A percentile compares a stretch with the other conserved stretches of the same genome.
These are phyloP conservation scores for Delichon dasypus DNA, from an alignment of 2,797 vertebrate species.

Conservation along the genomic window DNA sequence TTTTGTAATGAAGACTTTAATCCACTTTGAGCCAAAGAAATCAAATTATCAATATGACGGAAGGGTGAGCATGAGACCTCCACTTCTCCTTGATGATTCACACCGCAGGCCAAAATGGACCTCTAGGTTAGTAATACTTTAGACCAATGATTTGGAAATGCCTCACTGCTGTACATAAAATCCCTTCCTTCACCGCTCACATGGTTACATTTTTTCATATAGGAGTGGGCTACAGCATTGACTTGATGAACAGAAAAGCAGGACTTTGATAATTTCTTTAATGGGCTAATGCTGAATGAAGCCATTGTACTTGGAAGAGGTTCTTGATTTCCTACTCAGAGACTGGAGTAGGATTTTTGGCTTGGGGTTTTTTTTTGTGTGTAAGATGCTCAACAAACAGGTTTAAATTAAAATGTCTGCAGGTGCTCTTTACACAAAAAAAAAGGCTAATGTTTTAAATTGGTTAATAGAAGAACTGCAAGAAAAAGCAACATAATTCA, in stretches of 20 bases:
- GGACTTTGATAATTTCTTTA: slow-evolving; percentile 58
- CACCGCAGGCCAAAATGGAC: slow-evolving; percentile 52
- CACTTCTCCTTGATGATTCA: slow-evolving; percentile 62
- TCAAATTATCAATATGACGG: slow-evolving; percentile 54
- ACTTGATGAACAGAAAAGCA: slow-evolving; percentile 66
- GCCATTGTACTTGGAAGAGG: slow-evolving; percentile 73
- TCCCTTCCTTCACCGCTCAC: slow-evolving; percentile 61
- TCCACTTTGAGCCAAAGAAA: slow-evolving; percentile 62
- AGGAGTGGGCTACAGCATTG: slow-evolving; percentile 52
- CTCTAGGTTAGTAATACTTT: slow-evolving; percentile 43
- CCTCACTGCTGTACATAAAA: slow-evolving; percentile 59
- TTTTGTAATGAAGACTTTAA: slow-evolving; percentile 71
- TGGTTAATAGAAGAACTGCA: slow-evolving; percentile 68
- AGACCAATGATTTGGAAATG: slow-evolving; percentile 50
- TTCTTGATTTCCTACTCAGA: slow-evolving; percentile 71
- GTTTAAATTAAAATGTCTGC: slow-evolving; percentile 68
- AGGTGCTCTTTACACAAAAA: slow-evolving; percentile 76
- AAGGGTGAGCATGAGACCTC: slow-evolving; percentile 65
- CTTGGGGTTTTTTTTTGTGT: slow-evolving; percentile 53
- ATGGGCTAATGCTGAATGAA: slow-evolving; percentile 60
- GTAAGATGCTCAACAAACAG: slow-evolving; percentile 73
- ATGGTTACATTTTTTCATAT: slow-evolving; percentile 34
- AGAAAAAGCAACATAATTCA: slow-evolving; percentile 73
- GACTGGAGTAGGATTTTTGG: slow-evolving; percentile 74
- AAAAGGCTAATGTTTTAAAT: slow-evolving; percentile 75